These are phyloP conservation scores for Craseonycteris thonglongyai DNA, from an alignment of 2,113 vertebrate species.

Conservation along the genomic window DNA sequence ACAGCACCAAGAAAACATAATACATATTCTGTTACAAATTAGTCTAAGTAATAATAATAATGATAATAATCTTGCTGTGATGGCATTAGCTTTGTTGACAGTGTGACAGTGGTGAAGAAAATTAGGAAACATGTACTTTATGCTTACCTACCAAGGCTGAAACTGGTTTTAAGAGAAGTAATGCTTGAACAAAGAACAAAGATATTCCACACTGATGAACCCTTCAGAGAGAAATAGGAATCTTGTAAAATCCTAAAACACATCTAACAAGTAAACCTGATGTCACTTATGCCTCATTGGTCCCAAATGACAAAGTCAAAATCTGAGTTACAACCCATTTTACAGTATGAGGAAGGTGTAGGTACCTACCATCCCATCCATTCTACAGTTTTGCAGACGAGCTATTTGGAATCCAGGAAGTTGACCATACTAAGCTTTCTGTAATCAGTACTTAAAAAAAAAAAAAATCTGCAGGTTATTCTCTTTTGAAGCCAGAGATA, in stretches of 20 bases:
- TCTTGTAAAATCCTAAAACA: neutral
- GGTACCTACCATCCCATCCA: neutral
- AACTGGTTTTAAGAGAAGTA: neutral
- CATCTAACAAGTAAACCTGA: neutral
- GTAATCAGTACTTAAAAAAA: neutral
- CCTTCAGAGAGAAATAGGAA: neutral
- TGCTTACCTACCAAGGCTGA: neutral
- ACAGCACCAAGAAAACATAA: neutral
- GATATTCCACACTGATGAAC: neutral
- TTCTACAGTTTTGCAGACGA: neutral
- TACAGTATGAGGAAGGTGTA: neutral
- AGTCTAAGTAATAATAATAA: slow-evolving; percentile 6
- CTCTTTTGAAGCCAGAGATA: neutral
- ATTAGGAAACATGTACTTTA: neutral
- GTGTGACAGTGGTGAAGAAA: neutral
- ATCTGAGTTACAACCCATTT: neutral
- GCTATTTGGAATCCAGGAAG: neutral
- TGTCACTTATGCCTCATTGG: neutral
- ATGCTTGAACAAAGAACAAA: neutral
- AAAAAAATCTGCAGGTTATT: neutral
- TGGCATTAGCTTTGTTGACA: neutral
- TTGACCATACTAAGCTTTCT: neutral
- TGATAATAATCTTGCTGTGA: neutral
- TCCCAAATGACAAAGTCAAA: neutral
- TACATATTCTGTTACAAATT: slow-evolving; percentile 12